Conservation (phyloP, 1,140 invertebrate species). For the Psilanteris sp. region DNA sequence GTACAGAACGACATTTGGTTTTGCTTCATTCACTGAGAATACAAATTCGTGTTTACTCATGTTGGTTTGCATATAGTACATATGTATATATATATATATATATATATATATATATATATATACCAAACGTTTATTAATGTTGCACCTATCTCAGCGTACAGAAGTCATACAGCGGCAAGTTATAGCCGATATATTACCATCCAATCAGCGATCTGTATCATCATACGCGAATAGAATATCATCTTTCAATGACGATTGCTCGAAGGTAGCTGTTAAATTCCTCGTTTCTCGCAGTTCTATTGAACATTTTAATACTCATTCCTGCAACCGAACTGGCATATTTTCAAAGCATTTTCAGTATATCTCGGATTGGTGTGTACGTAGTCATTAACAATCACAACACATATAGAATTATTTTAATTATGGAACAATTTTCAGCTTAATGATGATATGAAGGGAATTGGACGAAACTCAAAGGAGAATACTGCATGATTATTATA, state of each 20-base stretch:
- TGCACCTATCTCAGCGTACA: constrained; percentile 56
- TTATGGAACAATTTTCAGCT: too few species aligned
- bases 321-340: background rate
- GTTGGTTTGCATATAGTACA: too few species aligned
- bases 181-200: constrained; percentile 62
- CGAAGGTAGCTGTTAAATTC: constrained; percentile 15
- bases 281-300: constrained; percentile 11
- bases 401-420: too few species aligned
- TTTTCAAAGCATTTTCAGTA: too few species aligned
- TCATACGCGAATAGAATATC: constrained; percentile 58
- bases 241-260: constrained; percentile 51
- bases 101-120: too few species aligned
- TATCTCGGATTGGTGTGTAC: too few species aligned
- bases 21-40: constrained; percentile 26
- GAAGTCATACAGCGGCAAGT: constrained; percentile 57
- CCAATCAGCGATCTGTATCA: constrained; percentile 60
- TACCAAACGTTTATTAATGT: constrained; percentile 63
- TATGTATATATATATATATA: too few species aligned
- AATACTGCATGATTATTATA: too few species aligned
- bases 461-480: too few species aligned
- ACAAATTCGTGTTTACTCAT: constrained; percentile 32
- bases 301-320: constrained; percentile 28
- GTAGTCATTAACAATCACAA: constrained; percentile 11
- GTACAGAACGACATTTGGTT: constrained; percentile 24
- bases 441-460: too few species aligned